phyloP scores from a whole-genome alignment of 2,797 vertebrate species.

The Apodemus agrarius region DNA sequence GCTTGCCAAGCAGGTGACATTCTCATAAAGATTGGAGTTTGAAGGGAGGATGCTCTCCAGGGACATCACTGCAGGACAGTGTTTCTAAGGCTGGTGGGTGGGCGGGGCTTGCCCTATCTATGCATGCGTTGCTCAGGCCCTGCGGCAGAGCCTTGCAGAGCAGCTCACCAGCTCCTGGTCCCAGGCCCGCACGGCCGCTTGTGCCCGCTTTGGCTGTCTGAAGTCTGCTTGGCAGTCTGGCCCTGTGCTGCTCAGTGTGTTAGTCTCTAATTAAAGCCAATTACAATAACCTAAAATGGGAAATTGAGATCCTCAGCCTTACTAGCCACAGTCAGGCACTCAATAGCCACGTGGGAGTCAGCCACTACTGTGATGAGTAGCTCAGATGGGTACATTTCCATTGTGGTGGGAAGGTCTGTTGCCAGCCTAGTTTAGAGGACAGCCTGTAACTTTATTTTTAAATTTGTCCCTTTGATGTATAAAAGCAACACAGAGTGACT shows the following conservation, averaged over 20 bases:
- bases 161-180: neutral
- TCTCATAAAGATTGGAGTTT: neutral
- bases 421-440: neutral
- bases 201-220: fast-evolving
- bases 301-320: neutral
- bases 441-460: neutral
- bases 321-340: neutral
- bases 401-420: neutral
- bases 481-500: neutral
- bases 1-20: neutral
- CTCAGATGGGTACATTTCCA: neutral
- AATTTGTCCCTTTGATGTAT: neutral
- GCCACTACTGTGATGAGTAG: neutral
- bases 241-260: neutral
- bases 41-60: neutral
- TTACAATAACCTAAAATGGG: neutral
- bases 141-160: neutral
- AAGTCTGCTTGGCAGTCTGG: neutral
- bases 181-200: fast-evolving
- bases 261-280: neutral
- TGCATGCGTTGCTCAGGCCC: neutral
- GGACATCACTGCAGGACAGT: neutral
- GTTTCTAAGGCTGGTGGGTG: neutral
- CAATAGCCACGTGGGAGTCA: neutral
- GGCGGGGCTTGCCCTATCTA: neutral